phyloP scores from a whole-genome alignment of 2,888 invertebrate species.

The Melipona bicolor region DNA sequence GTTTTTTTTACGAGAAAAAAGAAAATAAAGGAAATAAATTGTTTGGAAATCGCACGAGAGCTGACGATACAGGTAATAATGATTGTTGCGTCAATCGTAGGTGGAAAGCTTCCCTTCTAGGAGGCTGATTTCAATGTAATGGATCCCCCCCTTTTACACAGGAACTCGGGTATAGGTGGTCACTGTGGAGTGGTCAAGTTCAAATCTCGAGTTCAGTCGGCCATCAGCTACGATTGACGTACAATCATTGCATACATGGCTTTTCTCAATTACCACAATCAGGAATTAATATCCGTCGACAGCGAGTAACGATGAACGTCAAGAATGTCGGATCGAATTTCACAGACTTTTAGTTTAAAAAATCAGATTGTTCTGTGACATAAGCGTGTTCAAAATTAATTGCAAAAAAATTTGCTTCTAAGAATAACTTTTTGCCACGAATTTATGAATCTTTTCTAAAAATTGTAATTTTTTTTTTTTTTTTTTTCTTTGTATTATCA shows the following conservation, averaged over 20 bases:
- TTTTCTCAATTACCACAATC: slow-evolving; percentile 38
- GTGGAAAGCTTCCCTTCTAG: slow-evolving; percentile 56
- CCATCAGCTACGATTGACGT: slow-evolving; percentile 74
- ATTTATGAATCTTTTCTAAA: background rate
- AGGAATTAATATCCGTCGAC: slow-evolving; percentile 38
- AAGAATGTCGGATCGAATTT: slow-evolving; percentile 12
- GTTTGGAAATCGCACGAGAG: slow-evolving; percentile 40
- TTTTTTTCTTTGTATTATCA: background rate
- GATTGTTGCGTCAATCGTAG: slow-evolving; percentile 49
- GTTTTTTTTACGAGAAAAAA: background rate
- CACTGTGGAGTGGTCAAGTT: slow-evolving; percentile 77
- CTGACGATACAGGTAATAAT: slow-evolving; percentile 27
- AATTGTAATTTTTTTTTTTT: background rate
- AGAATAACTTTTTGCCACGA: background rate
- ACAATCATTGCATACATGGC: slow-evolving; percentile 60
- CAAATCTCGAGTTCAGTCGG: slow-evolving; percentile 78
- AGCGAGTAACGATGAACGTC: slow-evolving; percentile 30
- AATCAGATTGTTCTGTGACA: slow-evolving; percentile 10
- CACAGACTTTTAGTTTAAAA: slow-evolving; percentile 6
- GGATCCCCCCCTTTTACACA: slow-evolving; percentile 60
- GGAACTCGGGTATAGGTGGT: slow-evolving; percentile 58
- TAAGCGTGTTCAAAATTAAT: slow-evolving; percentile 35
- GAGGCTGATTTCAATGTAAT: slow-evolving; percentile 59
- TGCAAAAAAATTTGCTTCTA: background rate
- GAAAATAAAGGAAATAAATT: too few relatives aligned